Base-by-base conservation (phyloP, 2,113 vertebrate genomes). In the Sturnus vulgaris region DNA sequence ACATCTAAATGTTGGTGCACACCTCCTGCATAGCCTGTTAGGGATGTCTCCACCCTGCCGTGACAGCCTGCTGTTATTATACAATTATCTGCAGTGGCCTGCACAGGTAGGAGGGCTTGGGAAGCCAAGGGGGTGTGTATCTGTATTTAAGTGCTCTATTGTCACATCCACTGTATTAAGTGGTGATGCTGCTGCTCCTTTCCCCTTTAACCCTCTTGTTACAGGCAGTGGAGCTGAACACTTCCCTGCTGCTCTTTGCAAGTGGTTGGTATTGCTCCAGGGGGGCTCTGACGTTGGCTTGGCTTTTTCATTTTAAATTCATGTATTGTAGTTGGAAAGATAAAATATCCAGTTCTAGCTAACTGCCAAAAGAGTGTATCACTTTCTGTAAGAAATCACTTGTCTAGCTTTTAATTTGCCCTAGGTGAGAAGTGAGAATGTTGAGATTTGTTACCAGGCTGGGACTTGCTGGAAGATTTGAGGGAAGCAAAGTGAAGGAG, bases 291-390 rank as follows among this genome's bases (percentile, higher is more conserved):
- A 12, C 1, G 0, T 23, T 56, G 53, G 5, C 57, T 79, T 93
- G 82, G 22, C 59, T 77, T 88, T 90, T 90, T 71, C 8, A 12
- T 53, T 96, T 86, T 39, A n/a, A 72, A 80, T 70, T 55, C 8
- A 9, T 12, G 7, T 31, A 24, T 28, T 53, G n/a, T 42, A 57
- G 37, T 85, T 82, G 6, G 16, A 72, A 79, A 55, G 40, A 61
- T 47, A 66, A 86, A 85, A 49, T 15, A 86, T 11, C 46, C 28
- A 7, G 47, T 52, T 72, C 9, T 30, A 71, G 61, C 25, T 71
- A 69, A 82, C 68, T 72, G 86, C 84, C 53, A 50, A 46, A 76
- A 50, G 27, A 70, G 18, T 5, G 3, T 22, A 42, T 52, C n/a
- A 6, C 57, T 73, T 83, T 55, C 46, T 82, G 40, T 50, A 49